These are phyloP conservation scores for Cryptoprocta ferox DNA, from an alignment of 2,797 vertebrate genomes.

Conservation along the genomic window DNA sequence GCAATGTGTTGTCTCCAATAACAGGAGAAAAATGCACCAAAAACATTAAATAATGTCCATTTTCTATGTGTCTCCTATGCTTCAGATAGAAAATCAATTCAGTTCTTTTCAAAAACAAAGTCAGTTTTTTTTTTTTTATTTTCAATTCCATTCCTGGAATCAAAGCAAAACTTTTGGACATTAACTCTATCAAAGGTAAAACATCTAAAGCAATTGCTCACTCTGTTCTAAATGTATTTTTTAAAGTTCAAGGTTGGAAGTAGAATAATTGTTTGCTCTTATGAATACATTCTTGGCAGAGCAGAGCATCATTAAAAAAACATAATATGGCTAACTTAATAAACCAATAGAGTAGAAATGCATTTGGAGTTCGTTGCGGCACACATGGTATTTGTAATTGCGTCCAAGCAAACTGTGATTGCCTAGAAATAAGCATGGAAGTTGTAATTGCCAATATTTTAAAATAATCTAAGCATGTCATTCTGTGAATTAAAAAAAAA, in stretches of 20 bases:
- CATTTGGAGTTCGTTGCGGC: not conserved
- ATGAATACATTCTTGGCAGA: not conserved
- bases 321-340: not conserved
- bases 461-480: not conserved
- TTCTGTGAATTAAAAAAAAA: not conserved
- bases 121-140: not conserved
- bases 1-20: not conserved
- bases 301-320: not conserved
- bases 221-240: not conserved
- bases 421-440: not conserved
- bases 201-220: not conserved
- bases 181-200: not conserved
- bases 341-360: not conserved
- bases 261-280: not conserved
- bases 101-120: not conserved
- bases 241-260: not conserved
- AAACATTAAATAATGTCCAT: not conserved
- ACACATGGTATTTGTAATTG: not conserved
- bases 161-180: not conserved
- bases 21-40: not conserved
- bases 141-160: not conserved
- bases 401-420: not conserved
- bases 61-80: not conserved
- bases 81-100: not conserved
- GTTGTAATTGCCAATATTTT: not conserved